phyloP scores from a whole-genome alignment of 2,113 vertebrate genomes.

The Lepisosteus osseus region DNA sequence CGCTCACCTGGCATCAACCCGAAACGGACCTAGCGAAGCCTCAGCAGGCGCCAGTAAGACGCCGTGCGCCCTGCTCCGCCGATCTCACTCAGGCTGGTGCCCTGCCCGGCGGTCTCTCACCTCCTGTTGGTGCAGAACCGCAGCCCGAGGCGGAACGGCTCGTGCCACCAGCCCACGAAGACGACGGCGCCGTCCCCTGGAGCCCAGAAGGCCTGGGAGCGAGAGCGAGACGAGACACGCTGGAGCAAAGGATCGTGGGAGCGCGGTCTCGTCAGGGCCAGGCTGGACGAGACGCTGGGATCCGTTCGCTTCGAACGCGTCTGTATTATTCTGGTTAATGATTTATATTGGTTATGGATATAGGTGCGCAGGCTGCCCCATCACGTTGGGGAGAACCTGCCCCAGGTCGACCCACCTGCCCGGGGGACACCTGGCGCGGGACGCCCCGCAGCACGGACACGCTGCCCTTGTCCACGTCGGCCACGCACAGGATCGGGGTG shows the following conservation, averaged over 20 bases:
- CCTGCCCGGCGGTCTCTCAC: slow-evolving; percentile 31
- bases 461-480: slow-evolving; percentile 40
- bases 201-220: slow-evolving; percentile 60
- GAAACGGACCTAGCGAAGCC: too few species aligned
- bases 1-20: too few species aligned
- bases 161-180: slow-evolving; percentile 67
- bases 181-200: slow-evolving; percentile 42
- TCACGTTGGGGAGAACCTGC: background rate
- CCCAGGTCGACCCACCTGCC: slow-evolving; percentile 52
- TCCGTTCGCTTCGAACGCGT: too few species aligned
- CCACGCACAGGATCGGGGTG: slow-evolving; percentile 57
- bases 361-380: too few species aligned
- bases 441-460: slow-evolving; percentile 48
- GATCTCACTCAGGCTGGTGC: too few species aligned
- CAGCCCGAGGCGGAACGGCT: slow-evolving; percentile 69
- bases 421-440: slow-evolving; percentile 59
- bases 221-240: background rate
- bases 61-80: too few species aligned
- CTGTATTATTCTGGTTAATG: too few species aligned
- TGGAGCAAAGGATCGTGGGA: too few species aligned
- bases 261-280: too few species aligned
- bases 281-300: too few species aligned
- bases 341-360: too few species aligned
- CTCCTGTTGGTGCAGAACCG: slow-evolving; percentile 71
- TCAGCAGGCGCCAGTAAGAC: too few species aligned